Evolutionary conservation across 2,888 invertebrate genomes (phyloP).

Genomic region (Apodemia mormo): DNA sequence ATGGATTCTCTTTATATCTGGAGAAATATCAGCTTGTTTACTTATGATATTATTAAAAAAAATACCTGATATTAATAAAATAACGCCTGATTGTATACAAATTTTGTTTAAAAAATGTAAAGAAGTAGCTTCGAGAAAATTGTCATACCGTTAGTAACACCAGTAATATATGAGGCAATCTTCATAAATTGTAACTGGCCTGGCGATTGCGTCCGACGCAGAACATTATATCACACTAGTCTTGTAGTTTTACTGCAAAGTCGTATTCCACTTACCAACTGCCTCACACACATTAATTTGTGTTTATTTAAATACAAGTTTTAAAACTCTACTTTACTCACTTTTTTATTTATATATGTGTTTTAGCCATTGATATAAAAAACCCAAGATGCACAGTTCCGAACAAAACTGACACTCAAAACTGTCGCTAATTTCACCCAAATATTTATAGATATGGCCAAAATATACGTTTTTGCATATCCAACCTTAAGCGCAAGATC

Average conservation of each 20-base stretch:
- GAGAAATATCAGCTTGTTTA: too few relatives aligned
- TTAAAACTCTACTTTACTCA: not conserved
- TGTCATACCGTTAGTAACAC: constrained; percentile 9
- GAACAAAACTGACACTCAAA: too few relatives aligned
- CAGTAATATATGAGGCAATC: constrained; percentile 23
- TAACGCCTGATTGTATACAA: not conserved
- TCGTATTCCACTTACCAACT: not conserved
- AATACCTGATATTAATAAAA: too few relatives aligned
- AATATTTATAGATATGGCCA: too few relatives aligned
- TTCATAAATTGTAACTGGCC: constrained; percentile 22
- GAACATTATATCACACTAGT: constrained; percentile 12
- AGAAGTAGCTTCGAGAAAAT: not conserved
- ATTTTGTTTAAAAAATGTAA: not conserved
- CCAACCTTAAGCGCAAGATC: too few relatives aligned
- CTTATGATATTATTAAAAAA: too few relatives aligned
- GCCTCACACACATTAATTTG: not conserved
- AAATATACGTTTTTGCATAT: too few relatives aligned
- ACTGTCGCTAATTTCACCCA: too few relatives aligned
- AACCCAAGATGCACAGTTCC: too few relatives aligned
- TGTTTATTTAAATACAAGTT: not conserved
- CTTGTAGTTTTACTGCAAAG: not conserved
- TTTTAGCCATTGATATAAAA: too few relatives aligned
- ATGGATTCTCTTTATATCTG: too few relatives aligned
- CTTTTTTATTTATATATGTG: too few relatives aligned
- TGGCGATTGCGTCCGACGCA: constrained; percentile 1